Percentiles rank a stretch among this genome's conserved stretches.
phyloP scores from a whole-genome alignment of 2,797 vertebrate genomes.

The Steatocranus sp. region DNA sequence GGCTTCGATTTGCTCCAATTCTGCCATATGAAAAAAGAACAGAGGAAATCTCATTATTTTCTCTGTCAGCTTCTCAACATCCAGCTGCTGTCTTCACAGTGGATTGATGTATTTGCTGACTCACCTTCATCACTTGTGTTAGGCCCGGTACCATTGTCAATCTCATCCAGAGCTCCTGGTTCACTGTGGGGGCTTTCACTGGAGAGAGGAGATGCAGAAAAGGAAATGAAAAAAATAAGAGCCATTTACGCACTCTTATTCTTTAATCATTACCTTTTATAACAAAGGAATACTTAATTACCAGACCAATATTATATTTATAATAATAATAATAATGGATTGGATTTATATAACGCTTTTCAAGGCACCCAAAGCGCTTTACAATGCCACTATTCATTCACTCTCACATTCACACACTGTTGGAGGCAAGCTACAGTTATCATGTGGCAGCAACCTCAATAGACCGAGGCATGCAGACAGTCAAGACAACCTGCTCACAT shows the following conservation, averaged over 20 bases:
- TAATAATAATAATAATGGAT: too few relatives aligned
- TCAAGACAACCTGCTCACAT: neutral
- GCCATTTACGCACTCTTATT: neutral
- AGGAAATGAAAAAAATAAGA: neutral
- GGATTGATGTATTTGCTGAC: slow-evolving; percentile 15
- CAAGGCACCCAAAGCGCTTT: too few relatives aligned
- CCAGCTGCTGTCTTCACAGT: neutral
- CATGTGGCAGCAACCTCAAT: neutral
- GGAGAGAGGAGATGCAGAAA: neutral
- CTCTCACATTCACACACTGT: too few relatives aligned
- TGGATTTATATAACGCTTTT: too few relatives aligned
- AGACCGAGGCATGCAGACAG: neutral
- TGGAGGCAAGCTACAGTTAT: neutral
- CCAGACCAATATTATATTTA: neutral
- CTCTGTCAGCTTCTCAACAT: neutral
- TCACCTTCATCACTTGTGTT: slow-evolving; percentile 93
- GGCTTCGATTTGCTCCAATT: slow-evolving; percentile 97
- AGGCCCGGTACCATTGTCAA: slow-evolving; percentile 89
- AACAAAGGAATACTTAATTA: neutral
- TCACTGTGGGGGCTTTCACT: slow-evolving; percentile 95
- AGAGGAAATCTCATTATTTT: neutral
- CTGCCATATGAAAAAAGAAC: slow-evolving; percentile 63
- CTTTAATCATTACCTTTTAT: neutral
- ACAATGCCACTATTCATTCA: too few relatives aligned
- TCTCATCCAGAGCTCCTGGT: slow-evolving; percentile 89